Percentiles rank a stretch among this genome's conserved stretches.
phyloP scores from a whole-genome alignment of 2,113 vertebrate genomes.

The Malaclemys terrapin region DNA sequence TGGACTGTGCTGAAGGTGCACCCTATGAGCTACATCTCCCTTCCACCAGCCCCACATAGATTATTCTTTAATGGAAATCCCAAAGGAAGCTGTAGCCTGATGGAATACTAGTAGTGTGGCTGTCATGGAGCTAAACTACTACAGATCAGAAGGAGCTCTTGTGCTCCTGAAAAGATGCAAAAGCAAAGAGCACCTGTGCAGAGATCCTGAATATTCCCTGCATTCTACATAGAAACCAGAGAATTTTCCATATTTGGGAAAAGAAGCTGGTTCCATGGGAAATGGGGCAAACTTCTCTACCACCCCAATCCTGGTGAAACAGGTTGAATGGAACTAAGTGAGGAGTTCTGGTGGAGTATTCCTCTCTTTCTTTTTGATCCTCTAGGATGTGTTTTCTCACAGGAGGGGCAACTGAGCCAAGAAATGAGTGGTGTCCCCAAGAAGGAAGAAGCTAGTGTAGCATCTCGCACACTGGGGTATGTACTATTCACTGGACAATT shows the following conservation, averaged over 20 bases:
- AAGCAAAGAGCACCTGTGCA: neutral
- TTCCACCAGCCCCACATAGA: neutral
- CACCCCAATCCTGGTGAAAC: too few species aligned
- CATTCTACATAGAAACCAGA: neutral
- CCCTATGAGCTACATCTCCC: neutral
- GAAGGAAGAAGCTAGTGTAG: neutral
- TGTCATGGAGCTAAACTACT: neutral
- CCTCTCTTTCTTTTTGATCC: neutral
- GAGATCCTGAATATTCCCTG: neutral
- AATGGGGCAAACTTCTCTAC: too few species aligned
- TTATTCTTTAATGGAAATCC: neutral
- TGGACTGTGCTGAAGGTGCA: neutral
- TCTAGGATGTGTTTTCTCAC: neutral
- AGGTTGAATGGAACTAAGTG: neutral
- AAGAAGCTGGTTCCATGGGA: neutral
- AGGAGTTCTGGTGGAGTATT: neutral
- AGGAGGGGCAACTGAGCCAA: neutral
- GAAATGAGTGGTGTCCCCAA: neutral
- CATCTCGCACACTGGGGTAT: neutral
- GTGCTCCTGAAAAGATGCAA: neutral
- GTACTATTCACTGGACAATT: neutral
- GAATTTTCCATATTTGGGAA: neutral
- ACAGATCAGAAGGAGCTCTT: neutral
- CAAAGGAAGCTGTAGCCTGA: neutral
- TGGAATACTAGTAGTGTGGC: too few species aligned